phyloP scores from a whole-genome alignment of 2,113 vertebrate species.

The Paralichthys olivaceus region DNA sequence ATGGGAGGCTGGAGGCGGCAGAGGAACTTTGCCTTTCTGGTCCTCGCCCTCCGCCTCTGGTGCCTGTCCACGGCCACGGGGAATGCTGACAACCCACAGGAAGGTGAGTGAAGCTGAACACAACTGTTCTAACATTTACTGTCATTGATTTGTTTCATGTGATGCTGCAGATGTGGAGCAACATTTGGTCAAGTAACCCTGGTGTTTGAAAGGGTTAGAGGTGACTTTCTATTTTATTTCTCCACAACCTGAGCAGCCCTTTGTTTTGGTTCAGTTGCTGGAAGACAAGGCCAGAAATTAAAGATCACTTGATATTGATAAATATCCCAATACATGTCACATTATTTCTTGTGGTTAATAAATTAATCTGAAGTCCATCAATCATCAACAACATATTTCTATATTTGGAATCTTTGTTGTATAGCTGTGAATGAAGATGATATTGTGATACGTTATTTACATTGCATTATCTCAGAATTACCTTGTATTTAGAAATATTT shows the following conservation, averaged over 20 bases:
- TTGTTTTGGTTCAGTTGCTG: background rate
- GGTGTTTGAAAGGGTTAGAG: slow-evolving; percentile 1
- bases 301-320: too few species aligned
- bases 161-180: slow-evolving; percentile 6
- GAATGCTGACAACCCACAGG: slow-evolving; percentile 21
- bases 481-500: background rate
- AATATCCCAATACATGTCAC: too few species aligned
- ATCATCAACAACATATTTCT: background rate
- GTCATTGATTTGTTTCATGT: background rate
- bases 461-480: too few species aligned
- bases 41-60: slow-evolving; percentile 60
- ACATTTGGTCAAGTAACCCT: background rate
- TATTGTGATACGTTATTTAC: too few species aligned
- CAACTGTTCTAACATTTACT: background rate
- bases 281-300: too few species aligned
- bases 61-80: slow-evolving; percentile 44
- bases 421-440: background rate
- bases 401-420: background rate
- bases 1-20: slow-evolving; percentile 73
- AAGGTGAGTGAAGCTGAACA: slow-evolving; percentile 49
- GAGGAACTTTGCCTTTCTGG: slow-evolving; percentile 68
- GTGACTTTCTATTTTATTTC: too few species aligned
- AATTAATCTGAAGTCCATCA: too few species aligned
- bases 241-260: too few species aligned
- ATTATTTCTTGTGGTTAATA: background rate